Percentiles rank a stretch among this genome's conserved stretches.
Evolutionary conservation across 2,888 invertebrate genomes (phyloP).

Genomic region (Allolobophora icterica): DNA sequence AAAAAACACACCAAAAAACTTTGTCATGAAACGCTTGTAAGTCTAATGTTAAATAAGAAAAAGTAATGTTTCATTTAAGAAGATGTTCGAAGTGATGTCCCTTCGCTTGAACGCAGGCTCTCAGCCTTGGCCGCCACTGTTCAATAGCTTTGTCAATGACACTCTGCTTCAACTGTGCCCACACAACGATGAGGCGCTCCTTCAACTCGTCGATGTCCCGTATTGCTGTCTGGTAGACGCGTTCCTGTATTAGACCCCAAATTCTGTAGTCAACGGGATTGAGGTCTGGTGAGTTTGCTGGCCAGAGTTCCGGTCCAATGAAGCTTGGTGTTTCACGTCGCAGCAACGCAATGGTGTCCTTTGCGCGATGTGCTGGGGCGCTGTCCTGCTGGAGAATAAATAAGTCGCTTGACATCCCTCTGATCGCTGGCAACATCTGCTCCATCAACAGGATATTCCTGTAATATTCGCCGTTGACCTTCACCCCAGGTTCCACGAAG

Average conservation of each 20-base stretch:
- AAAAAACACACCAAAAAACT: too few species aligned
- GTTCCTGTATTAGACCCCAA: conserved; percentile 33
- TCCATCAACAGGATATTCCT: conserved; percentile 33
- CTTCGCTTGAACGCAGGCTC: conserved; percentile 17
- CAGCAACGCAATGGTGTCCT: conserved; percentile 27
- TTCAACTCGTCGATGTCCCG: conserved; percentile 23
- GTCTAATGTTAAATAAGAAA: too few species aligned
- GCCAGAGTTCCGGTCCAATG: conserved; percentile 32
- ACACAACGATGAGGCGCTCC: conserved; percentile 23
- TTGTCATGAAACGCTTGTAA: too few species aligned
- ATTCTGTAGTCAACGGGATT: conserved; percentile 33
- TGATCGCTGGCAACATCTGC: conserved; percentile 21
- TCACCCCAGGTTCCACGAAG: conserved; percentile 33
- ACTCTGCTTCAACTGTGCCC: conserved; percentile 17
- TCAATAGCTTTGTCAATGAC: conserved; percentile 17
- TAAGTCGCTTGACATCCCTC: conserved; percentile 7
- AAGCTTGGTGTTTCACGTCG: conserved; percentile 24
- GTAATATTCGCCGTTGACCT: conserved; percentile 27
- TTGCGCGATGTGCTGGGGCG: conserved; percentile 30
- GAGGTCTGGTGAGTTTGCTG: conserved; percentile 21
- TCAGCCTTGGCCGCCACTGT: conserved; percentile 9
- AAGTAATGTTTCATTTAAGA: background rate
- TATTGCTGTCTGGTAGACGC: conserved; percentile 21
- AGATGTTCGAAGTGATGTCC: conserved; percentile 11
- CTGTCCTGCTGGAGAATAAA: conserved; percentile 32